Base-by-base conservation (phyloP, 2,113 vertebrate genomes). In the Bettongia penicillata region DNA sequence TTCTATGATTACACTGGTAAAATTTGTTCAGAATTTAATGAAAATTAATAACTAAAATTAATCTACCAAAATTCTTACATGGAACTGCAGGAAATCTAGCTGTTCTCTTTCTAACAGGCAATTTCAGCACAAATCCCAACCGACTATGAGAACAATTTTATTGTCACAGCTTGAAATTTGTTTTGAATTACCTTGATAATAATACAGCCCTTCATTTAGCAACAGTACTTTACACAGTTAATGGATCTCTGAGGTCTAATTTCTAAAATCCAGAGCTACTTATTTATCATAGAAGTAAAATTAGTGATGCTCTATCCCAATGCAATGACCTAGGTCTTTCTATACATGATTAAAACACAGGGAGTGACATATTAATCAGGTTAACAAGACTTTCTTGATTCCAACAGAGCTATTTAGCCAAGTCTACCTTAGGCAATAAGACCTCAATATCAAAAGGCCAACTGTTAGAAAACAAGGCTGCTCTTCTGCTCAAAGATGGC, bases 161-260 rank as follows among this genome's bases (percentile, higher is more conserved):
- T 16, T 9, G 93, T 61, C 91, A 53, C 92, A 97, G 95, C 53
- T 97, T 95, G 92, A 97, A 94, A 97, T 90, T 19, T 53, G 50
- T 92, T 96, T 93, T 84, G 95, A 97, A 98, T 94, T 91, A 94
- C 61, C 95, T 96, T 0, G 94, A 96, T 0, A 10, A 89, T 61
- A 96, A 92, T 3, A 37, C 0, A 93, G 22, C 47, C 97, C 10
- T 90, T 95, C 48, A 93, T n/a, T 94, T 25, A 9, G 43, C 92
- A 26, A 47, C 0, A 28, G 9, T 25, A 3, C 91, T 10, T 24
- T 91, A 31, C 48, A n/a, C 50, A 3, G 91, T n/a, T 92, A 49
- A 94, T 3, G 89, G 68, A 53, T 47, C 95, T 95, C 93, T 0
- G 53, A 94, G 93, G 53, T 90, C 97, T 92, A 28, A 26, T 61